These are phyloP conservation scores for Caenorhabditis auriculariae DNA, from an alignment of 2,888 invertebrate species.

Conservation along the genomic window DNA sequence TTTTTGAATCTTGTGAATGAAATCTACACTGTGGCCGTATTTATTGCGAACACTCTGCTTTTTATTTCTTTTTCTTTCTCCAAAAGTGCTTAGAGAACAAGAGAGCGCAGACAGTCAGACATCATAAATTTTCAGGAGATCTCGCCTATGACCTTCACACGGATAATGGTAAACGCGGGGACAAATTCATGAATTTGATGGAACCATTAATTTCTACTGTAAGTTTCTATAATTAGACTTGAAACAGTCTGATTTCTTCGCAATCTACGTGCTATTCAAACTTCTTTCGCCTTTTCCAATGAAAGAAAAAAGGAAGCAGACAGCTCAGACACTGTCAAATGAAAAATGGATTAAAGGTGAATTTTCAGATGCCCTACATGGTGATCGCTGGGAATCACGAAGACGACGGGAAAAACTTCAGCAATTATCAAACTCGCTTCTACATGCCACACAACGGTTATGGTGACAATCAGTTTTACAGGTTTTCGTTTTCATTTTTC, in stretches of 20 bases:
- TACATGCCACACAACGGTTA: constrained; percentile 77
- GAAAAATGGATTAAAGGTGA: constrained; percentile 65
- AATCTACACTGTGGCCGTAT: not conserved
- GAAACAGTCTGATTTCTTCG: constrained; percentile 1
- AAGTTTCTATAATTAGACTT: no score
- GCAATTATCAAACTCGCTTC: constrained; percentile 86
- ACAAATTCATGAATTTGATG: constrained; percentile 88
- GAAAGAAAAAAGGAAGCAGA: no score
- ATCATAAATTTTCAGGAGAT: constrained; percentile 72
- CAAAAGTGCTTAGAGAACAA: no score
- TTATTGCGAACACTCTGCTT: no score
- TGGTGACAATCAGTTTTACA: constrained; percentile 63
- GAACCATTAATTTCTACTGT: constrained; percentile 75
- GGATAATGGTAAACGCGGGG: constrained; percentile 79
- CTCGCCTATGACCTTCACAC: constrained; percentile 88
- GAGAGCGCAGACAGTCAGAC: no score
- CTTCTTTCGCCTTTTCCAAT: not conserved
- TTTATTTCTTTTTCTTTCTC: no score
- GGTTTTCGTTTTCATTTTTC: constrained; percentile 40
- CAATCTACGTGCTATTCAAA: not conserved
- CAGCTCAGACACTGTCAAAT: no score
- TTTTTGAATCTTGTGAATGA: not conserved
- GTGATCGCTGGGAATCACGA: constrained; percentile 74
- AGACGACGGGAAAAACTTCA: constrained; percentile 76
- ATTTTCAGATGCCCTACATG: constrained; percentile 73